Evolutionary conservation across 2,113 vertebrate species (phyloP).

Genomic region (Tretioscincus oriximinensis): DNA sequence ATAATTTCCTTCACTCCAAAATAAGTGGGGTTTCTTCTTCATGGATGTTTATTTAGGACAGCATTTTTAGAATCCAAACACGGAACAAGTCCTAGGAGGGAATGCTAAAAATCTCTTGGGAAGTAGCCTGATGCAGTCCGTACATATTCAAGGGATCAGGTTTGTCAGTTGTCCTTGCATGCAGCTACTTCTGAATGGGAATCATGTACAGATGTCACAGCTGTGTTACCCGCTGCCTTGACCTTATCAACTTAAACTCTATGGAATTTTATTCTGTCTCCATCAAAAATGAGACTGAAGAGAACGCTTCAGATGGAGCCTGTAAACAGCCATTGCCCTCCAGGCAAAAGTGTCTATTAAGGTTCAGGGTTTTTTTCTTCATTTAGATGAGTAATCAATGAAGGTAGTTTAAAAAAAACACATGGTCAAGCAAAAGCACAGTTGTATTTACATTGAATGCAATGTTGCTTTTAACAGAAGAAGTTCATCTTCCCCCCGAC

Average conservation of each 20-base stretch:
- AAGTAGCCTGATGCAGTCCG: background rate
- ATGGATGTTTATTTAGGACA: background rate
- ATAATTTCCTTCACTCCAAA: no score
- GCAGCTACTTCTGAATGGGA: slow-evolving; percentile 3
- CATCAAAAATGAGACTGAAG: background rate
- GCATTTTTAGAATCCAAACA: background rate
- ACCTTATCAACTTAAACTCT: background rate
- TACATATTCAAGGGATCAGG: background rate
- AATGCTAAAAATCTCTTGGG: background rate
- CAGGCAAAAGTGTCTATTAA: slow-evolving; percentile 4
- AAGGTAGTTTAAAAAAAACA: slow-evolving; percentile 16
- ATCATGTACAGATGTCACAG: background rate
- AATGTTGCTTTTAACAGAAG: slow-evolving; percentile 8
- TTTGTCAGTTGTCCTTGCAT: background rate
- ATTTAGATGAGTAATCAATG: background rate
- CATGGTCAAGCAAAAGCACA: background rate
- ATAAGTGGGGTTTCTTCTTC: no score
- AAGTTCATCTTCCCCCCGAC: background rate
- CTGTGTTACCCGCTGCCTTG: accelerated
- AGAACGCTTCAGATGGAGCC: background rate
- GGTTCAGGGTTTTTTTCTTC: background rate
- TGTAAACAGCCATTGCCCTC: background rate
- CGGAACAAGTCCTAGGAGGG: no score
- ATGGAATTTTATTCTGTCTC: background rate
- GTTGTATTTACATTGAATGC: background rate